Base-by-base conservation (phyloP, 2,888 invertebrate genomes). In the Limnephilus marmoratus region DNA sequence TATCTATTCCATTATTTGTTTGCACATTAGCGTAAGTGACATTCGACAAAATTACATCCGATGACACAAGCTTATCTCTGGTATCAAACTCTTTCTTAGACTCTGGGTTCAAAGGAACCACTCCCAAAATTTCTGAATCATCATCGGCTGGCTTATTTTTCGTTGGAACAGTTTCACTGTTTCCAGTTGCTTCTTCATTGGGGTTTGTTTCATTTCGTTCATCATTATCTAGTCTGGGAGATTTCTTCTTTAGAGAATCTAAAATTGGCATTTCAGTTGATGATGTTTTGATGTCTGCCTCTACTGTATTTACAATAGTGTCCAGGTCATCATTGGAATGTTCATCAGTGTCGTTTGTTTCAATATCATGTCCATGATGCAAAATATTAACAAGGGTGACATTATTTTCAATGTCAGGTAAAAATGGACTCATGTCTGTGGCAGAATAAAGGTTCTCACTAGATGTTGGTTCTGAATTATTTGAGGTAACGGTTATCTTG, bases 371-470 rank as follows among this genome's bases (percentile, higher is more conserved):
- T 2, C 96, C 97, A 94, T 96, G 96, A 94, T 96, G 96, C n/a
- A 97, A 95, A 94, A 96, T 97, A 94, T 96, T 96, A 2, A 97
- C 96, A 68, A 97, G 95, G 24, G 96, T 96, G 94, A 96, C 97
- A 94, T 97, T 96, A 93, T 96, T 97, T 94, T 97, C 97, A 31
- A 96, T 95, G 94, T 97, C 97, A 12, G 97, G 97, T 94, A 97
- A 95, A 94, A 97, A 97, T 9, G 97, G 97, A 93, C 97, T 97
- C 97, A 97, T 97, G 94, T 97, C 96, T 85, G 97, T 96, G 94
- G 95, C 95, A 86, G 88, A 91, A 87, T 93, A 93, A 29, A 92
- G 91, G 92, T 91, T 93, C 4, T 94, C 93, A 85, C 92, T 91
- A 49, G 88, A 80, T 81, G 49, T 31, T 31, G 37, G 45, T 91